A percentile compares a stretch with the other conserved stretches of the same genome.
phyloP scores from a whole-genome alignment of 2,888 invertebrate genomes.

The Catocala fraxini region DNA sequence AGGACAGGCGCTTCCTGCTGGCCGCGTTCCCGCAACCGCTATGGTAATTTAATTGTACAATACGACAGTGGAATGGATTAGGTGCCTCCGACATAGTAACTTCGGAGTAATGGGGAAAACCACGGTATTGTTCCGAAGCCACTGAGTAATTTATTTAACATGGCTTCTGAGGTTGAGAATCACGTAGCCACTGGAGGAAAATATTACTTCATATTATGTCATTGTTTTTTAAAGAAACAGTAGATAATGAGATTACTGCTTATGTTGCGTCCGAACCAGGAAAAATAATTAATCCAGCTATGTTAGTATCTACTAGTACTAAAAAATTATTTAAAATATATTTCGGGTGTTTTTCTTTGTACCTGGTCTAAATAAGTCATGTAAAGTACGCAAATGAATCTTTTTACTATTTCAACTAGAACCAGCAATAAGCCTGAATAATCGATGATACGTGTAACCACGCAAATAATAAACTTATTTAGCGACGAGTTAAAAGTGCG shows the following conservation, averaged over 20 bases:
- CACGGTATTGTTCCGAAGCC: constrained; percentile 53
- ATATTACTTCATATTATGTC: constrained; percentile 17
- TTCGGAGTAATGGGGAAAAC: constrained; percentile 59
- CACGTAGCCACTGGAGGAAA: constrained; percentile 30
- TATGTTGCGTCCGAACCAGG: background rate
- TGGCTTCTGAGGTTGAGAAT: constrained; percentile 21
- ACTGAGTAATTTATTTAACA: constrained; percentile 40
- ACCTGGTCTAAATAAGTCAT: no score
- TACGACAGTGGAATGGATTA: constrained; percentile 65
- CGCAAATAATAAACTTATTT: background rate
- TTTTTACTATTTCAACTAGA: no score
- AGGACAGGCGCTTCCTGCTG: constrained; percentile 74
- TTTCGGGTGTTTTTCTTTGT: no score
- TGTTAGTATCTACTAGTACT: no score
- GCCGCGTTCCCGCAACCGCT: constrained; percentile 76
- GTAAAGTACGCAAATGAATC: no score
- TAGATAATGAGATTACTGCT: background rate
- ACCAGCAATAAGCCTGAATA: no score
- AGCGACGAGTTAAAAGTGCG: background rate
- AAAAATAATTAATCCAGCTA: no score
- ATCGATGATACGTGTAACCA: no score
- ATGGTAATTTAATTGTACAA: constrained; percentile 82
- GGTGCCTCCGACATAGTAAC: constrained; percentile 53
- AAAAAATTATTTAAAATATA: no score
- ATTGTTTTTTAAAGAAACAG: constrained; percentile 9